phyloP scores from a whole-genome alignment of 2,797 vertebrate genomes.

The Saxicola maurus region DNA sequence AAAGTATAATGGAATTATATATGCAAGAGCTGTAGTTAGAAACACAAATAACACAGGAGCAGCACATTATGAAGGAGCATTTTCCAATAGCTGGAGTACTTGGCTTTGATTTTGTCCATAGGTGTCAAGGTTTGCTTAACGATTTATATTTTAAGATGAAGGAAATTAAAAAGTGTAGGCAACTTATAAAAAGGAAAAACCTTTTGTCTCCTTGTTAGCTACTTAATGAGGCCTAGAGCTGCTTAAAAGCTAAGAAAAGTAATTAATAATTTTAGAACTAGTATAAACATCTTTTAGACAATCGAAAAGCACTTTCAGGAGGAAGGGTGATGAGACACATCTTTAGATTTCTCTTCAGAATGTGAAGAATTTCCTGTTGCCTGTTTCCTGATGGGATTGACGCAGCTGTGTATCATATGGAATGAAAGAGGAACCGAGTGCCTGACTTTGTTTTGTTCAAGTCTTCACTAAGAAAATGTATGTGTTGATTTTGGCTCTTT shows the following conservation, averaged over 20 bases:
- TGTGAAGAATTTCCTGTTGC: slow-evolving; percentile 64
- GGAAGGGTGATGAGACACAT: slow-evolving; percentile 48
- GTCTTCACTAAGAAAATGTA: background rate
- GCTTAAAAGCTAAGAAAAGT: slow-evolving; percentile 32
- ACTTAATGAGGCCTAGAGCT: slow-evolving; percentile 18
- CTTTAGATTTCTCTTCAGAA: slow-evolving; percentile 66
- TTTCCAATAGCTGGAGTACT: slow-evolving; percentile 20
- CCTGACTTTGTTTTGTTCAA: slow-evolving; percentile 24
- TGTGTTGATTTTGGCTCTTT: slow-evolving; percentile 8
- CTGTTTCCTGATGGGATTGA: slow-evolving; percentile 35
- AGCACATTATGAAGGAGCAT: slow-evolving; percentile 42
- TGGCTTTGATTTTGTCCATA: slow-evolving; percentile 38
- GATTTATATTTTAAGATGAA: slow-evolving; percentile 28
- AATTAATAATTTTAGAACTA: slow-evolving; percentile 43
- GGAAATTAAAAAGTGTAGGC: slow-evolving; percentile 6
- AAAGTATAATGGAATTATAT: slow-evolving; percentile 83
- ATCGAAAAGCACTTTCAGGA: slow-evolving; percentile 42
- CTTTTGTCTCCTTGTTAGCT: slow-evolving; percentile 6
- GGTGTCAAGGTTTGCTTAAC: slow-evolving; percentile 16
- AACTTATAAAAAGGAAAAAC: background rate
- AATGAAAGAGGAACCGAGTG: slow-evolving; percentile 32
- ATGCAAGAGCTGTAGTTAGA: slow-evolving; percentile 77
- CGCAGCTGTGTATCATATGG: slow-evolving; percentile 39
- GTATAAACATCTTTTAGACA: slow-evolving; percentile 33
- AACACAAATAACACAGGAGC: slow-evolving; percentile 58